Conservation (phyloP, 2,888 invertebrate genomes). For the Octodonta nipae region DNA sequence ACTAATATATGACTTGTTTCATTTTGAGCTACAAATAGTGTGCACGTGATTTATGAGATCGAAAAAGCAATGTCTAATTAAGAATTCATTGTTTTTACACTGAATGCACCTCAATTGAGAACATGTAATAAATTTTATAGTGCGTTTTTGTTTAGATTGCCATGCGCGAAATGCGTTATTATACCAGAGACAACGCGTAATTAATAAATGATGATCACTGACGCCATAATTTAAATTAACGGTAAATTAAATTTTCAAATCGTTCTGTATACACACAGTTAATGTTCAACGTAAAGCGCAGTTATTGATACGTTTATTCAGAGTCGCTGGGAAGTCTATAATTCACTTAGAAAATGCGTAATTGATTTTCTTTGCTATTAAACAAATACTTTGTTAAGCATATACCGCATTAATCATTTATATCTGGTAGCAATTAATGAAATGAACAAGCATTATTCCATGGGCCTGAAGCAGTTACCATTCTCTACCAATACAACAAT, state of each 20-base stretch:
- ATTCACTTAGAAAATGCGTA: slow-evolving; percentile 7
- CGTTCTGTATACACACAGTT: no score
- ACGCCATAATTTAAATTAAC: slow-evolving; percentile 29
- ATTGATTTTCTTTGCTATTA: slow-evolving; percentile 6
- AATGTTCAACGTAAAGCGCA: no score
- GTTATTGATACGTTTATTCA: slow-evolving; percentile 17
- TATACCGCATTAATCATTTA: no score
- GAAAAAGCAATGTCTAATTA: slow-evolving; percentile 12
- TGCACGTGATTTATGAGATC: slow-evolving; percentile 1
- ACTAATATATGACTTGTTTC: slow-evolving; percentile 5
- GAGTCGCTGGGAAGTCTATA: slow-evolving; percentile 8
- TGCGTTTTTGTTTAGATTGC: slow-evolving; percentile 16
- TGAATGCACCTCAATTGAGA: slow-evolving; percentile 13
- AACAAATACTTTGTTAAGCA: slow-evolving; percentile 6
- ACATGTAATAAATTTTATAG: slow-evolving; percentile 14
- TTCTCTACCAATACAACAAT: no score
- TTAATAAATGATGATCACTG: slow-evolving; percentile 27
- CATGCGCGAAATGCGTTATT: slow-evolving; percentile 18
- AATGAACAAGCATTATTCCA: no score
- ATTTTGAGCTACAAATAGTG: background rate
- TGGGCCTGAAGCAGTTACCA: no score
- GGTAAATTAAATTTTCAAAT: slow-evolving; percentile 30
- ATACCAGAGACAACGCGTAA: slow-evolving; percentile 17
- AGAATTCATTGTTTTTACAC: slow-evolving; percentile 15
- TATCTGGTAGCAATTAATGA: no score